Evolutionary conservation across 2,888 invertebrate genomes (phyloP).

Genomic region (Eremobia ochroleuca): DNA sequence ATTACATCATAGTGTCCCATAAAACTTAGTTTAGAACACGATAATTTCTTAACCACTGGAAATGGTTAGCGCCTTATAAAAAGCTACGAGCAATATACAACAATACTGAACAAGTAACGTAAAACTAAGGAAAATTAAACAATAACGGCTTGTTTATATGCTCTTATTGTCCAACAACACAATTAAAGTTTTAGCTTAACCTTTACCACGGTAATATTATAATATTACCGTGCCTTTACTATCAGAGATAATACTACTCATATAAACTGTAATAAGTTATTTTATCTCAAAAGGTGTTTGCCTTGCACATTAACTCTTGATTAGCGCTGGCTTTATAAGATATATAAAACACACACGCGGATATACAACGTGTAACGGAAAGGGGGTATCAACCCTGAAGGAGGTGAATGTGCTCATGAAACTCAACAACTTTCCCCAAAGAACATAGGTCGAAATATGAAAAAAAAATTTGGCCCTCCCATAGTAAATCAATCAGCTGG

Average conservation of each 20-base stretch:
- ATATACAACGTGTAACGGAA: too few relatives aligned
- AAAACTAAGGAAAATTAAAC: constrained; percentile 39
- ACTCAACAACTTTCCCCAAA: too few relatives aligned
- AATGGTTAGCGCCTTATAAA: constrained; percentile 15
- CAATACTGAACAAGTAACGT: constrained; percentile 6
- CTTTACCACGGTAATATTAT: too few relatives aligned
- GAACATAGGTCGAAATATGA: too few relatives aligned
- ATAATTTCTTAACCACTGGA: not conserved
- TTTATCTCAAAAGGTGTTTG: not conserved
- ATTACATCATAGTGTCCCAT: not conserved
- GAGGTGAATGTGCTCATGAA: too few relatives aligned
- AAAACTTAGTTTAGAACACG: not conserved
- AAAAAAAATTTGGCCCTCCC: too few relatives aligned
- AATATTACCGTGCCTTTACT: constrained; percentile 24
- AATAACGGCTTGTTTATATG: constrained; percentile 9
- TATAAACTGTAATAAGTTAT: not conserved
- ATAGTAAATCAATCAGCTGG: too few relatives aligned
- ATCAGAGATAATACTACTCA: not conserved
- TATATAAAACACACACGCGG: not conserved
- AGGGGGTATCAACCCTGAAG: too few relatives aligned
- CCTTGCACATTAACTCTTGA: not conserved
- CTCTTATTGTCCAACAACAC: constrained; percentile 14
- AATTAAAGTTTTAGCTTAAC: constrained; percentile 12
- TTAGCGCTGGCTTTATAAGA: not conserved
- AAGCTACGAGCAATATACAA: constrained; percentile 9